Evolutionary conservation across 2,113 vertebrate species (phyloP), one percentile per base, ranked within the genome.

Genomic region (Herpetotheres cachinnans): DNA sequence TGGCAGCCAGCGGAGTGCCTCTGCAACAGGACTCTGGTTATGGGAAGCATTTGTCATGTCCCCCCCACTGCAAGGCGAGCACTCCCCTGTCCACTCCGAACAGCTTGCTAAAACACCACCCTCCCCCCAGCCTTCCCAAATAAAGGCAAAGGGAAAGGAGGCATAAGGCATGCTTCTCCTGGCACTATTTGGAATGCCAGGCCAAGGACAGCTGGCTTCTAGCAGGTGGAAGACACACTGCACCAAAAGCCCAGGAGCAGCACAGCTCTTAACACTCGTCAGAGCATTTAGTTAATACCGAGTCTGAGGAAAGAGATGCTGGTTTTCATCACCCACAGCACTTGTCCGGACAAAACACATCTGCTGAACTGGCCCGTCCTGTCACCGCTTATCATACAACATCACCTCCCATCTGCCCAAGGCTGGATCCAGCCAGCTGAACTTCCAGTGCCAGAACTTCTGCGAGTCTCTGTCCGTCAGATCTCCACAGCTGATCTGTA

Each of bases 11-110:
- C 24, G 50, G 59, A 83, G 32, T 0, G 3, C 50, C 71, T 32
- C 80, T 63, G 79, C 54, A 74, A 84, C 34, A 72, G 44, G 25
- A 76, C 44, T 46, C 91, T 27, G 24, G 24, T 50, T 62, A 34
- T 9, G 44, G 74, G 44, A 79, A 88, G 54, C 66, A 36, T 21
- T 26, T 10, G 22, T 4, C 0, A 0, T 34, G 42, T 3, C 9
- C 7, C 36, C 36, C 2, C 21, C 0, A 1, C 21, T 16, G 13
- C 46, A 80, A 82, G 46, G 54, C 0, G 0, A 76, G 10, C 40
- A 59, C 18, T 40, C 58, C 18, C n/a, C 38, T 26, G 25, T 25
- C 24, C 32, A 4, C 62, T 29, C 76, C 16, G 55, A 92, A 73
- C 40, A 76, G 70, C 54, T 72, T 69, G 59, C 62, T 84, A 34